Base-by-base conservation (phyloP, 2,888 invertebrate species). In the Pediacus dermestoides region DNA sequence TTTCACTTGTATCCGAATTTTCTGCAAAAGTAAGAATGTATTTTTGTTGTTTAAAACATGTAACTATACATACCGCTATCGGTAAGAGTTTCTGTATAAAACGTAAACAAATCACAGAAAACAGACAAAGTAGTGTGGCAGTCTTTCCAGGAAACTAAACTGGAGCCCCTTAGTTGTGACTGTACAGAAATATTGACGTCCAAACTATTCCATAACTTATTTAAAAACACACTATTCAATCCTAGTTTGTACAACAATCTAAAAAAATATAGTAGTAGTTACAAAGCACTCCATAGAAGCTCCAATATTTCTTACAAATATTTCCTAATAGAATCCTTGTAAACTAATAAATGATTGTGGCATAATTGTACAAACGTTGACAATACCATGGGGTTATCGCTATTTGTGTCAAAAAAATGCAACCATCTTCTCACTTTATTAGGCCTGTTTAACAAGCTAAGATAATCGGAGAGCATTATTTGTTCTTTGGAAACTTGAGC, bases 271-370 rank as follows among this genome's bases (percentile, higher is more conserved):
- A 7, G 6, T n/a, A 6, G 21, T 21, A 21, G n/a, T n/a, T n/a
- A n/a, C n/a, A n/a, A n/a, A n/a, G n/a, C n/a, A n/a, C n/a, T n/a
- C n/a, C n/a, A n/a, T n/a, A n/a, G n/a, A n/a, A n/a, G n/a, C n/a
- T n/a, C n/a, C n/a, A n/a, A n/a, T n/a, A n/a, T n/a, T n/a, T n/a
- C 13, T 28, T 66, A 87, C 88, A 88, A 85, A 70, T 86, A 88
- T 61, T 87, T 88, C 63, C 89, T 88, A 50, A 91, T 76, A 1
- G 90, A 85, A 64, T 85, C 76, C 63, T 83, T 83, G 62, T 88
- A 85, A 53, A 87, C 84, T 50, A 88, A 74, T 62, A 93, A 71
- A 32, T 93, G 71, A 68, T 88, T 84, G 68, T 93, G 89, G 60
- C 90, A 90, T 34, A 93, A 77, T 61, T 81, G 53, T 1, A 64